Conservation (phyloP, 2,113 vertebrate species). For the Caretta caretta region DNA sequence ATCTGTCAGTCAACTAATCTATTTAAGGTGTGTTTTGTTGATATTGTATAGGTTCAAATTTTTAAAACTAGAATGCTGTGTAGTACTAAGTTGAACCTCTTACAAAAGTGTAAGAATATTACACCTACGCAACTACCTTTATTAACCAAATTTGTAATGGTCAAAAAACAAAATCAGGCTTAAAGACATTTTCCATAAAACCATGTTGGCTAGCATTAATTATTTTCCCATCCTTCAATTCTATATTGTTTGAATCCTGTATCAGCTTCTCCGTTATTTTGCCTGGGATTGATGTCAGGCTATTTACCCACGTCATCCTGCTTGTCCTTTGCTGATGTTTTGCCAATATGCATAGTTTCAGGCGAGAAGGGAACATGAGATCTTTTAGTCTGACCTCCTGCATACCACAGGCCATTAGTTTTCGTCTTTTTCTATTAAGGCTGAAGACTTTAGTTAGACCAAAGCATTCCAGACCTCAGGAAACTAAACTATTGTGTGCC, state of each 20-base stretch:
- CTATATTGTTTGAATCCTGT: not conserved
- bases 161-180: not conserved
- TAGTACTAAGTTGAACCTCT: not conserved
- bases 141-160: not conserved
- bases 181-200: not conserved
- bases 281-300: not conserved
- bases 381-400: not conserved
- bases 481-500: not conserved
- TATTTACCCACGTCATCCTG: not conserved
- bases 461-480: not conserved
- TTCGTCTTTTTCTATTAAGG: not conserved
- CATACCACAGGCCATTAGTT: not conserved
- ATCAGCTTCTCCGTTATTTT: not conserved
- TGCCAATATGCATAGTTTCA: not conserved
- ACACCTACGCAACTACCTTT: not conserved
- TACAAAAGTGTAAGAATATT: not conserved
- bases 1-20: not conserved
- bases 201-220: not conserved
- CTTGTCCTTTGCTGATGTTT: not conserved
- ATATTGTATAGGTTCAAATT: not conserved
- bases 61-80: not conserved
- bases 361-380: not conserved
- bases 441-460: not conserved
- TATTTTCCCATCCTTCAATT: not conserved
- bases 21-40: not conserved